Evolutionary conservation across 2,113 vertebrate species (phyloP).

Genomic region (Cnemophilus loriae): DNA sequence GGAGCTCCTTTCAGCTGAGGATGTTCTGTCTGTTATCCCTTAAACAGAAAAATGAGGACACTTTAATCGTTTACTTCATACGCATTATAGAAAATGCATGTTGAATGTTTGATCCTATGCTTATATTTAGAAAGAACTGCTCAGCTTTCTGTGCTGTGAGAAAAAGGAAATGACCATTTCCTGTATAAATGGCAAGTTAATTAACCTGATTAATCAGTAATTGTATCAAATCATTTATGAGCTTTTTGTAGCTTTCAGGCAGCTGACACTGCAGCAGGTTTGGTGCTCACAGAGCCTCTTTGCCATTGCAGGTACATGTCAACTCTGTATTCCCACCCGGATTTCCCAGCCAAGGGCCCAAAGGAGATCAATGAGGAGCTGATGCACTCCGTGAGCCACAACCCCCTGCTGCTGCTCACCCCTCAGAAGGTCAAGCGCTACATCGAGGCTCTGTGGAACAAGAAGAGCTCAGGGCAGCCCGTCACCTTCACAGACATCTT

Average conservation of each 20-base stretch:
- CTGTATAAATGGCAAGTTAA: background rate
- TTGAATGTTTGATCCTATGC: background rate
- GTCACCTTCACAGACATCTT: conserved; percentile 99
- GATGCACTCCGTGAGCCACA: conserved; percentile 89
- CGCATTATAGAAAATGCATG: background rate
- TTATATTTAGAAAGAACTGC: background rate
- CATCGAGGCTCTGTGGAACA: conserved; percentile 91
- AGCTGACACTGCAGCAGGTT: background rate
- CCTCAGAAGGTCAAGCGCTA: conserved; percentile 93
- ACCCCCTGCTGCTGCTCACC: conserved; percentile 87
- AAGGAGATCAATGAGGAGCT: conserved; percentile 90
- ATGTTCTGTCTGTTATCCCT: background rate
- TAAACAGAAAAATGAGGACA: background rate
- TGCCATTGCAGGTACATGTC: conserved; percentile 89
- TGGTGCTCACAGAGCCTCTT: background rate
- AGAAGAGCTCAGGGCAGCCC: conserved; percentile 92
- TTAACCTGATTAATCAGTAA: background rate
- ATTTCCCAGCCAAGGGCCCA: conserved; percentile 89
- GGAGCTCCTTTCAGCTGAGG: background rate
- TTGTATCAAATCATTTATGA: background rate
- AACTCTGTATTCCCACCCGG: conserved; percentile 87
- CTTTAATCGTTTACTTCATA: background rate
- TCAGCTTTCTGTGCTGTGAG: background rate
- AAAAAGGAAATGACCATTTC: background rate
- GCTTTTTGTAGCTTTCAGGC: background rate